Evolutionary conservation across 1,140 invertebrate genomes (phyloP).

Genomic region (Batillaria attramentaria): DNA sequence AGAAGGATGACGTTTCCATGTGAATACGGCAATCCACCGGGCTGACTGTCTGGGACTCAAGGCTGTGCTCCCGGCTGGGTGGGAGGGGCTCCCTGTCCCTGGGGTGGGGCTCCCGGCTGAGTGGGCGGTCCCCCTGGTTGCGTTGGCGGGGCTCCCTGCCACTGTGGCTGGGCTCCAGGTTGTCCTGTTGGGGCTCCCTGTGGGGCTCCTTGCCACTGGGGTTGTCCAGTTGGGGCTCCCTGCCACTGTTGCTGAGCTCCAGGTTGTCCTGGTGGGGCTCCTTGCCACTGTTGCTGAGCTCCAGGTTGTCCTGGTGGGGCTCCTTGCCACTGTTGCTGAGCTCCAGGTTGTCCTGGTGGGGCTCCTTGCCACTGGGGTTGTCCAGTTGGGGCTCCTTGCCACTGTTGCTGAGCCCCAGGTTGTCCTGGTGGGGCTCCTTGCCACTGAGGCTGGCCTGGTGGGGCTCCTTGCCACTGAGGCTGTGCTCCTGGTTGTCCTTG

Average conservation of each 20-base stretch:
- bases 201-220: background rate
- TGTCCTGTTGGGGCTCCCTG: no score
- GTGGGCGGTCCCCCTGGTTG: no score
- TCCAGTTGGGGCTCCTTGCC: background rate
- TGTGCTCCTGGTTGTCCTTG: background rate
- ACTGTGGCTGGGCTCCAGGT: no score
- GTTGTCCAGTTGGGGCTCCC: background rate
- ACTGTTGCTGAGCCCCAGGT: background rate
- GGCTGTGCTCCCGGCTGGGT: background rate
- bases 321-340: background rate
- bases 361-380: background rate
- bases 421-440: background rate
- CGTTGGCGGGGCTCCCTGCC: no score
- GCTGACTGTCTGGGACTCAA: background rate
- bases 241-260: no score
- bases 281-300: no score
- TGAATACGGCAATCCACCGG: background rate
- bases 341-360: no score
- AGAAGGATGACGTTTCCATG: background rate
- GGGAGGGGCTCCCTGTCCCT: background rate
- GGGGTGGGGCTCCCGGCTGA: no score
- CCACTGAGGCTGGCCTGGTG: conserved; percentile 27
- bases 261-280: no score
- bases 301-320: no score
- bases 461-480: background rate